These are phyloP conservation scores for Trissolcus basalis DNA, from an alignment of 1,140 invertebrate species.

Conservation along the genomic window DNA sequence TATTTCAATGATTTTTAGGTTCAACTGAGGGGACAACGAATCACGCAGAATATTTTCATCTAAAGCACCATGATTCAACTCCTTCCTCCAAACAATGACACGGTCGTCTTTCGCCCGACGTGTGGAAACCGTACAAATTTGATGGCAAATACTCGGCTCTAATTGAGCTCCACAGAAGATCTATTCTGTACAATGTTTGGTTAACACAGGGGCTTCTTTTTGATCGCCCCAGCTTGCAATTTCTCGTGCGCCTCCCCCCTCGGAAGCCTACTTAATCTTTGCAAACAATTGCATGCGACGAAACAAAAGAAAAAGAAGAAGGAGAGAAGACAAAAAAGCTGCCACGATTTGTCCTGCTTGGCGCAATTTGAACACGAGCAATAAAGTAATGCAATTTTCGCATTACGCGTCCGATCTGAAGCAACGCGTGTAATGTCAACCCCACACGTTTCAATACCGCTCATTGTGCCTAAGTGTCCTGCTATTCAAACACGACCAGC, in stretches of 20 bases:
- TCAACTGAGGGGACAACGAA: too few relatives aligned
- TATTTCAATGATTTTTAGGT: too few relatives aligned
- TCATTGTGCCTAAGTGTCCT: constrained; percentile 42
- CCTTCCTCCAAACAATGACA: constrained; percentile 38
- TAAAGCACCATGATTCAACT: too few relatives aligned
- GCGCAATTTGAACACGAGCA: constrained; percentile 1
- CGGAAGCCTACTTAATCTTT: constrained; percentile 40
- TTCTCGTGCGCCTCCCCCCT: constrained; percentile 12
- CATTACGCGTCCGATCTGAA: constrained; percentile 21
- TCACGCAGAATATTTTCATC: too few relatives aligned
- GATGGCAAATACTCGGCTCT: constrained; percentile 60
- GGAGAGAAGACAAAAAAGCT: too few relatives aligned
- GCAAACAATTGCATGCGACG: too few relatives aligned
- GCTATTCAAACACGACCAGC: constrained; percentile 66
- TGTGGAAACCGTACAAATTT: constrained; percentile 61
- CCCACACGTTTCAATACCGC: constrained; percentile 52
- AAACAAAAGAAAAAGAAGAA: too few relatives aligned
- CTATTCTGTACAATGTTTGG: constrained; percentile 57
- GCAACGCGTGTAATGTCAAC: constrained; percentile 29
- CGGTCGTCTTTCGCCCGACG: constrained; percentile 33
- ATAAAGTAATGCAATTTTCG: constrained; percentile 27
- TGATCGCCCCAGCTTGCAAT: constrained; percentile 24
- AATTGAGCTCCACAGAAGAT: constrained; percentile 65
- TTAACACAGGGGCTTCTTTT: constrained; percentile 62
- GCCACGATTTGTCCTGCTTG: neutral